Base-by-base conservation (phyloP, 2,113 vertebrate species). In the Hippocampus abdominalis region DNA sequence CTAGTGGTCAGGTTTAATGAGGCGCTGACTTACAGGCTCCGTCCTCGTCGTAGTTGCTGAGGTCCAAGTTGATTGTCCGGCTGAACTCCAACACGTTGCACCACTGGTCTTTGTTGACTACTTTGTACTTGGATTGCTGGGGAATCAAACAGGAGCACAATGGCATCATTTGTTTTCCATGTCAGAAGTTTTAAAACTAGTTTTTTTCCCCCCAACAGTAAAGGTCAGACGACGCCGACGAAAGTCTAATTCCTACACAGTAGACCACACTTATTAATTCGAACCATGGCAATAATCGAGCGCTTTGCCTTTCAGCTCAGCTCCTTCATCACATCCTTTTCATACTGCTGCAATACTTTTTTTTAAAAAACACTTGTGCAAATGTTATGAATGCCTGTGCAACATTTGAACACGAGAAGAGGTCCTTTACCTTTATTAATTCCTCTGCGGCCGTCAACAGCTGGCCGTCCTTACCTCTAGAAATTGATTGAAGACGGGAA, bases 71-170 rank as follows among this genome's bases (percentile, higher is more conserved):
- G 92, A 99, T 98, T 86, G 96, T 98, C 91, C 97, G 93, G 92
- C 97, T 99, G 92, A 98, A 99, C 89, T 99, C 97, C 86, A 99
- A 94, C 85, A 99, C 97, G 6, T 99, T 99, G 90, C 97, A 98
- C 97, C 97, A 99, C 73, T 99, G 97, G 93, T 99, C 97, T 94
- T 98, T 99, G 92, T 99, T 99, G 91, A 99, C 96, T 80, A 99
- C 97, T 94, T 98, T 99, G 78, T 99, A 99, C 91, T 99, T 99
- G 71, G 97, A 99, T 93, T 98, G 97, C 97, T 99, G 90, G 61
- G 60, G 74, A 81, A 74, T 27, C 6, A 60, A 32, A 60, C 15
- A 32, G 29, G 0, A 60, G 8, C 13, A 27, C 25, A 64, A 44
- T 16, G 4, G 3, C 16, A 18, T 62, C 60, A 62, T 32, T 21